Evolutionary conservation across 2,797 vertebrate species (phyloP).

Genomic region (Acipenser ruthenus): DNA sequence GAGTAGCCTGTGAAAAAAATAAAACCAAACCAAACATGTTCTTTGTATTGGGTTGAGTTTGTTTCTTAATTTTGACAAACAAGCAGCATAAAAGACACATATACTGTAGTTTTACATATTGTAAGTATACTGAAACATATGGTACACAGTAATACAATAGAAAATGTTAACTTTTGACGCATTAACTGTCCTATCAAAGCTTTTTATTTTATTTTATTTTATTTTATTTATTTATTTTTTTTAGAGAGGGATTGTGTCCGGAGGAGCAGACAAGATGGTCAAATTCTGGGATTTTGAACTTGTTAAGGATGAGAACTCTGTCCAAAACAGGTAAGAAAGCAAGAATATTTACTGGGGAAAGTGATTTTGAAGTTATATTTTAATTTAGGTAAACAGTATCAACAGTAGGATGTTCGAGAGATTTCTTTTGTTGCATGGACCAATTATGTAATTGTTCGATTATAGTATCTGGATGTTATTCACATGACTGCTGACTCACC

Average conservation of each 20-base stretch:
- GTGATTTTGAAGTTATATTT: background rate
- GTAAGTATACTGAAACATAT: too few relatives aligned
- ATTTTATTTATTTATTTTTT: slow-evolving; percentile 29
- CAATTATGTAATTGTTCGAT: background rate
- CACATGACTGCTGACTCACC: too few relatives aligned
- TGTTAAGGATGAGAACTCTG: slow-evolving; percentile 65
- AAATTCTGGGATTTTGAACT: slow-evolving; percentile 98
- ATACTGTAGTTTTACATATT: too few relatives aligned
- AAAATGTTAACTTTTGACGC: too few relatives aligned
- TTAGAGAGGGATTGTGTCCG: slow-evolving; percentile 84
- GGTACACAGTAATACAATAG: too few relatives aligned
- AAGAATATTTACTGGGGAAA: background rate
- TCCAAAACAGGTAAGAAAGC: slow-evolving; percentile 65
- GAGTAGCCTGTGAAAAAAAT: too few relatives aligned
- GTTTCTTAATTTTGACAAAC: too few relatives aligned
- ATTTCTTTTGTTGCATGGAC: background rate
- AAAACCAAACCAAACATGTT: too few relatives aligned
- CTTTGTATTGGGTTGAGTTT: too few relatives aligned
- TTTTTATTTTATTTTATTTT: slow-evolving; percentile 1
- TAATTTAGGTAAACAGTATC: background rate
- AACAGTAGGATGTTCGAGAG: background rate
- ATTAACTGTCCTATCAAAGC: too few relatives aligned
- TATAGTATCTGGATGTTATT: slow-evolving; percentile 5
- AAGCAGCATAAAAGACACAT: too few relatives aligned
- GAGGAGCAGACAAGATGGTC: slow-evolving; percentile 85